Evolutionary conservation across 2,888 invertebrate species (phyloP).

Genomic region (Andricus curvator): DNA sequence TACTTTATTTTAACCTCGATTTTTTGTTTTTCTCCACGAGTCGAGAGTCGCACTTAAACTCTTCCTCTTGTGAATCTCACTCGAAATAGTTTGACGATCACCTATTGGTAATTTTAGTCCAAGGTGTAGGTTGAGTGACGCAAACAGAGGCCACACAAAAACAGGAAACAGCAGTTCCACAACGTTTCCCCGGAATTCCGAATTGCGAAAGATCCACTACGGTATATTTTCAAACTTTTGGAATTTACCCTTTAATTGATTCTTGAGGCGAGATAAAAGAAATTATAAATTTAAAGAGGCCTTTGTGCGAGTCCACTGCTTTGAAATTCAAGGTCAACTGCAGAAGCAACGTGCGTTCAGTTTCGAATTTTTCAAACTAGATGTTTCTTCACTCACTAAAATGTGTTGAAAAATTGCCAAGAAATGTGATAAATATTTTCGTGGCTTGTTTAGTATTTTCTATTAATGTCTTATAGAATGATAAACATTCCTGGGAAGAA

Average conservation of each 20-base stretch:
- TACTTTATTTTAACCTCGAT: neutral
- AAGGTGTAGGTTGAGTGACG: slow-evolving; percentile 74
- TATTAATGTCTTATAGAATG: neutral
- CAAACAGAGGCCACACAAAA: slow-evolving; percentile 62
- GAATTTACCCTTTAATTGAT: neutral
- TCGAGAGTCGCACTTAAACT: neutral
- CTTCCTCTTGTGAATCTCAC: slow-evolving; percentile 44
- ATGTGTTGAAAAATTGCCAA: neutral
- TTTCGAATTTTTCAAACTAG: neutral
- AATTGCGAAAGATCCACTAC: slow-evolving; percentile 5
- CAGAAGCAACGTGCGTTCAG: neutral
- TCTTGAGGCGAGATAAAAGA: neutral
- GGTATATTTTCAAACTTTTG: neutral
- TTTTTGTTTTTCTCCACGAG: neutral
- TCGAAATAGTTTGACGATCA: slow-evolving; percentile 67
- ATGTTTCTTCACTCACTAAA: neutral
- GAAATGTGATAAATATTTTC: slow-evolving; percentile 4
- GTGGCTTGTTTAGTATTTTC: neutral
- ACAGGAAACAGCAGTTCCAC: slow-evolving; percentile 62
- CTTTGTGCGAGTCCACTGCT: neutral
- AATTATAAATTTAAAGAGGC: neutral
- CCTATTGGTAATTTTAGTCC: slow-evolving; percentile 72
- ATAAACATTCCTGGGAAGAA: neutral
- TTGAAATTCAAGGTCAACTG: neutral
- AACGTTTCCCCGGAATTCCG: neutral